Evolutionary conservation across 2,888 invertebrate genomes (phyloP).

Genomic region (Ryuthela nishihirai): DNA sequence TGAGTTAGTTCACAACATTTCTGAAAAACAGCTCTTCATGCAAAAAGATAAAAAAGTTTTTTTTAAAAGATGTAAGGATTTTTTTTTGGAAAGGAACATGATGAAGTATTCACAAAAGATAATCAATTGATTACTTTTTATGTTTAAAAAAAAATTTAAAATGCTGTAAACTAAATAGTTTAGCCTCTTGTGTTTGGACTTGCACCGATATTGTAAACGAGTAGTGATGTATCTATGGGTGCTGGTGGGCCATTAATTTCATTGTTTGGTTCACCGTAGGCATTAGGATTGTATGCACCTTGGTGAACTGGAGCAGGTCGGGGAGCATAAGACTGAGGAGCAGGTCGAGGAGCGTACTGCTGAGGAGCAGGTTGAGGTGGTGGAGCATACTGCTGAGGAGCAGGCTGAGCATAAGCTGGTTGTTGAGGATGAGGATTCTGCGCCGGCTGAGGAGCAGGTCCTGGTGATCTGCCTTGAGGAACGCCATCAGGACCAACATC

Average conservation of each 20-base stretch:
- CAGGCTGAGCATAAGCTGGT: not conserved
- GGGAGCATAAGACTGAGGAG: not conserved
- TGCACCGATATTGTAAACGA: slow-evolving; percentile 27
- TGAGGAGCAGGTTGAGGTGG: slow-evolving; percentile 11
- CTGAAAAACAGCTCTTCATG: too few relatives aligned
- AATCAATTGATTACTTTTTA: too few relatives aligned
- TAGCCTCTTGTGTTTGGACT: not conserved
- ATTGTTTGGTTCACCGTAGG: slow-evolving; percentile 27
- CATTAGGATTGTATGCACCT: too few relatives aligned
- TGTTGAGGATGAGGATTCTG: not conserved
- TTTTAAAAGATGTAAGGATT: too few relatives aligned
- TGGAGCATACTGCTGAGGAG: slow-evolving; percentile 1
- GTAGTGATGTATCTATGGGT: slow-evolving; percentile 20
- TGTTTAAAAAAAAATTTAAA: too few relatives aligned
- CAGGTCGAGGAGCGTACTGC: not conserved
- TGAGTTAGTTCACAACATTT: too few relatives aligned
- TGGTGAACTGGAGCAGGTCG: not conserved
- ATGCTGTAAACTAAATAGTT: too few relatives aligned
- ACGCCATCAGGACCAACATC: not conserved
- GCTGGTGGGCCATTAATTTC: slow-evolving; percentile 15
- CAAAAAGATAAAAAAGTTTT: too few relatives aligned
- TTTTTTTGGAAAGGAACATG: too few relatives aligned
- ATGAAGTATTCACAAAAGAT: too few relatives aligned
- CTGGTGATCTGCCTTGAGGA: not conserved
- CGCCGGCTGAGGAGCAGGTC: not conserved